Evolutionary conservation across 2,888 invertebrate species (phyloP).

Genomic region (Oxyteleia sp.): DNA sequence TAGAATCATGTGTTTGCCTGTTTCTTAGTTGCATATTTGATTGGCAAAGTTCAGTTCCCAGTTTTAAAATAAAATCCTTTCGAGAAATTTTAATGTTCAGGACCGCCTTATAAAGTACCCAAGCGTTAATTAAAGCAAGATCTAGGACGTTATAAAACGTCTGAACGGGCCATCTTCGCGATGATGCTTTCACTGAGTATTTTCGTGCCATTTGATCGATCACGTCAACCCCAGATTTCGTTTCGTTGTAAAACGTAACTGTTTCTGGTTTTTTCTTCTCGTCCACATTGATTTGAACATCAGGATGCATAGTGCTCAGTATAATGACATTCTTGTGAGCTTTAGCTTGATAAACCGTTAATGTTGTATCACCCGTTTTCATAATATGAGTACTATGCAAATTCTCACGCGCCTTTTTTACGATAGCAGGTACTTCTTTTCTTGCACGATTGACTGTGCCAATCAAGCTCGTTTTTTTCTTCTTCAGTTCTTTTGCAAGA

Average conservation of each 20-base stretch:
- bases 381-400: no score
- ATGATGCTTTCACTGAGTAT: constrained; percentile 6
- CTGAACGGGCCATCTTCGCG: constrained; percentile 8
- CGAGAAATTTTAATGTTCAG: neutral
- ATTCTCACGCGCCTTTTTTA: no score
- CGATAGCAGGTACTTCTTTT: no score
- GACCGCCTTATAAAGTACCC: neutral
- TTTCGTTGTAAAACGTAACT: constrained; percentile 26
- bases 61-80: constrained; percentile 3
- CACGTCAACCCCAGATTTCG: constrained; percentile 17
- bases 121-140: constrained; percentile 25
- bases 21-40: neutral
- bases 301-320: constrained; percentile 18
- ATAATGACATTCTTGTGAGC: constrained; percentile 21
- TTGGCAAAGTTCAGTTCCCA: constrained; percentile 9
- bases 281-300: neutral
- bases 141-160: constrained; percentile 20
- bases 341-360: constrained; percentile 44
- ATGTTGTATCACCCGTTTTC: no score
- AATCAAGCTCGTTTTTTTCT: no score
- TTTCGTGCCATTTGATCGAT: constrained; percentile 12
- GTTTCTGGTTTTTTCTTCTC: constrained; percentile 10
- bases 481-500: constrained; percentile 24
- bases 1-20: neutral
- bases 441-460: no score